These are phyloP conservation scores for Mallateleia sp. DNA, from an alignment of 2,888 invertebrate genomes.

Conservation along the genomic window DNA sequence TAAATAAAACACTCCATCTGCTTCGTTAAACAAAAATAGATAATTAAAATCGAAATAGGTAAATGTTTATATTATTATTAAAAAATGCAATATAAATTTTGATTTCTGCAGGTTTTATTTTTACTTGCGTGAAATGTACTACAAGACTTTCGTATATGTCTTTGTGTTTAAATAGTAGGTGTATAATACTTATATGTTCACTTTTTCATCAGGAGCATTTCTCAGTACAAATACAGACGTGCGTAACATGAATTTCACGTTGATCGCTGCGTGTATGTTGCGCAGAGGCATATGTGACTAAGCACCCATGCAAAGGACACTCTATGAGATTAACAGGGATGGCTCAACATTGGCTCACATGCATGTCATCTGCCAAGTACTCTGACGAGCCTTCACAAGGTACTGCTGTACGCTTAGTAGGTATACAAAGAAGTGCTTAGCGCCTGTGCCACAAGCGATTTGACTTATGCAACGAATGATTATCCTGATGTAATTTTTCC, in stretches of 20 bases:
- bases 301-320: slow-evolving; percentile 73
- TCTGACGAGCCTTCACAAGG: slow-evolving; percentile 71
- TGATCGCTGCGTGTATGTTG: slow-evolving; percentile 56
- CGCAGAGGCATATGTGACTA: slow-evolving; percentile 65
- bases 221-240: slow-evolving; percentile 15
- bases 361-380: slow-evolving; percentile 73
- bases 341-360: slow-evolving; percentile 66
- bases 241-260: slow-evolving; percentile 56
- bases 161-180: not conserved
- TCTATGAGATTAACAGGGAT: slow-evolving; percentile 71
- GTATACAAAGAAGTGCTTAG: slow-evolving; percentile 70
- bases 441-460: slow-evolving; percentile 58
- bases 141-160: too few species aligned
- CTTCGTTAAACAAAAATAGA: too few species aligned
- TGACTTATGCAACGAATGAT: slow-evolving; percentile 43
- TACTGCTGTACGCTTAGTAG: slow-evolving; percentile 53
- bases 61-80: too few species aligned
- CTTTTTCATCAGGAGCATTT: slow-evolving; percentile 34
- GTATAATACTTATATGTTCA: slow-evolving; percentile 39
- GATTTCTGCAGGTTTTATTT: too few species aligned
- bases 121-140: too few species aligned
- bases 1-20: too few species aligned
- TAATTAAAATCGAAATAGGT: too few species aligned
- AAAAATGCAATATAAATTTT: too few species aligned
- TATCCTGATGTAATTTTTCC: slow-evolving; percentile 7